phyloP scores from a whole-genome alignment of 2,888 invertebrate genomes.

The Callyntrura sp. region DNA sequence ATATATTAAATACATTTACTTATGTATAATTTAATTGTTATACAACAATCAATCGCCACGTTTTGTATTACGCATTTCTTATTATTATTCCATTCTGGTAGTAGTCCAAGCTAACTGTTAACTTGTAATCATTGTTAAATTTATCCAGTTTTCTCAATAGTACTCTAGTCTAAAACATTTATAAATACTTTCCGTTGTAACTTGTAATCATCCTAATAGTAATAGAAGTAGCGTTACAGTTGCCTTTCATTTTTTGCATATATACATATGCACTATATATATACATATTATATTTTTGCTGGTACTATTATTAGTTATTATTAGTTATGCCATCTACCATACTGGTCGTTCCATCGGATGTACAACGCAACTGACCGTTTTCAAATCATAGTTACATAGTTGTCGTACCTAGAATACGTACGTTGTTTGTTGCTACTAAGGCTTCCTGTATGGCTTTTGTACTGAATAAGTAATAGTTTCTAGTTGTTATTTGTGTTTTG shows the following conservation, averaged over 20 bases:
- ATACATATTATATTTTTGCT: too few relatives aligned
- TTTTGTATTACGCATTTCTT: neutral
- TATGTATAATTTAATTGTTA: neutral
- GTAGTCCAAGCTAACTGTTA: conserved; percentile 9
- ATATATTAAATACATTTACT: neutral
- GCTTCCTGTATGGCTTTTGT: too few relatives aligned
- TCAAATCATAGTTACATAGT: too few relatives aligned
- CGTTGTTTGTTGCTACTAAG: too few relatives aligned
- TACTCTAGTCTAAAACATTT: neutral
- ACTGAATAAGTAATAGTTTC: too few relatives aligned
- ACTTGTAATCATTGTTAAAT: neutral
- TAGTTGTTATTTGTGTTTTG: too few relatives aligned
- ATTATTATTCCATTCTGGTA: neutral
- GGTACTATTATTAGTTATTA: too few relatives aligned
- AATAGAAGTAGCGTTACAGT: neutral
- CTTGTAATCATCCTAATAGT: neutral
- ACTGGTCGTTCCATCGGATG: too few relatives aligned
- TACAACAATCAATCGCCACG: neutral
- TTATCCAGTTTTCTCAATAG: neutral
- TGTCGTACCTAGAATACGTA: too few relatives aligned
- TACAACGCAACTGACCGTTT: too few relatives aligned
- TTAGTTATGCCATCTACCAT: too few relatives aligned
- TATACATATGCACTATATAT: too few relatives aligned
- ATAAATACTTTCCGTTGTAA: neutral
- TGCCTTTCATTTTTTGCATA: neutral